These are phyloP conservation scores for Calameuta filiformis DNA, from an alignment of 2,888 invertebrate genomes.

Conservation along the genomic window DNA sequence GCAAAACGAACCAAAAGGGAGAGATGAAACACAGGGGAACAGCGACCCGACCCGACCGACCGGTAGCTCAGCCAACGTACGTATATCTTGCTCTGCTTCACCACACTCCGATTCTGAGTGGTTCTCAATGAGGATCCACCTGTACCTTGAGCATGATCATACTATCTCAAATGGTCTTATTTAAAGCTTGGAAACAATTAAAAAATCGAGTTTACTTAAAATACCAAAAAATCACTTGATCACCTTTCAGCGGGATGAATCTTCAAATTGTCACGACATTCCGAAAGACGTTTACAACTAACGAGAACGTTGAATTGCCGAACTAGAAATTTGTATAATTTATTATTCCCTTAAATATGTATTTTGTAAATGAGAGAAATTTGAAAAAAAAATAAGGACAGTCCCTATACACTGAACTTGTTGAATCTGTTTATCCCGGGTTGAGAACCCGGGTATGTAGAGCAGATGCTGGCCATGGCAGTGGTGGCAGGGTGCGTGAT, in stretches of 20 bases:
- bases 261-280: not conserved
- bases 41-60: slow-evolving; percentile 63
- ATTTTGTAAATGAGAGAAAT: not conserved
- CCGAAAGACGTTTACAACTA: not conserved
- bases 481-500: slow-evolving; percentile 58
- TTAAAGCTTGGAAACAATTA: not conserved
- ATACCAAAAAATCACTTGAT: not conserved
- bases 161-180: not conserved
- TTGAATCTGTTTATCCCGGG: slow-evolving; percentile 23
- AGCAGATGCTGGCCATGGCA: slow-evolving; percentile 56
- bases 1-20: slow-evolving; percentile 27
- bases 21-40: slow-evolving; percentile 54
- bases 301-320: not conserved
- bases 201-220: not conserved
- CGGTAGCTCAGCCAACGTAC: slow-evolving; percentile 58
- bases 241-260: not conserved
- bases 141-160: not conserved
- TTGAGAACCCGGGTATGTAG: slow-evolving; percentile 61
- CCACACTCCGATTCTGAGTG: slow-evolving; percentile 54
- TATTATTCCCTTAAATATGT: not conserved
- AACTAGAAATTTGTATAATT: not conserved
- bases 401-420: not conserved
- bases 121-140: slow-evolving; percentile 52
- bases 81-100: slow-evolving; percentile 59
- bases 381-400: not conserved